Conservation (phyloP, 2,113 vertebrate species). For the Rafetus swinhoei region DNA sequence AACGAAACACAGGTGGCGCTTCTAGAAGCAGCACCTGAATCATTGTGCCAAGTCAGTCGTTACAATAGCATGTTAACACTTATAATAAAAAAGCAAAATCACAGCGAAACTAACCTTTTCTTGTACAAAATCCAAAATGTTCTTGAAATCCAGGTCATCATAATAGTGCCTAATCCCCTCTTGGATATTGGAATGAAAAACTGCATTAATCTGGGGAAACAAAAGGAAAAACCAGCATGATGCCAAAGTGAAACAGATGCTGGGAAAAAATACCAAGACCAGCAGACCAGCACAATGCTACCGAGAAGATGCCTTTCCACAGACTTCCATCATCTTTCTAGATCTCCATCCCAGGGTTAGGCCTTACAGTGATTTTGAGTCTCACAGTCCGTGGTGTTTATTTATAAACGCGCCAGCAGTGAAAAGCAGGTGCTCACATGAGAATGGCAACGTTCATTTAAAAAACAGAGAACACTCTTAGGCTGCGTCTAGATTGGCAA, state of each 20-base stretch:
- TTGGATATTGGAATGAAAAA: constrained; percentile 89
- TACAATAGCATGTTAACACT: background rate
- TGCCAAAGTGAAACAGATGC: fast-evolving
- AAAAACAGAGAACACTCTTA: background rate
- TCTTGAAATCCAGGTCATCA: constrained; percentile 93
- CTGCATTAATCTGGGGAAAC: constrained; percentile 78
- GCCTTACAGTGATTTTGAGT: background rate
- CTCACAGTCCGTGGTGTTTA: background rate
- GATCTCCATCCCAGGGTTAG: background rate
- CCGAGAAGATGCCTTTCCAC: background rate
- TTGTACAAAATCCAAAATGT: constrained; percentile 93
- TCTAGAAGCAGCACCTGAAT: background rate
- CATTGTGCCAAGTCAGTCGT: background rate
- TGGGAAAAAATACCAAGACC: fast-evolving
- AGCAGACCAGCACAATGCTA: background rate
- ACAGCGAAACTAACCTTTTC: constrained; percentile 79
- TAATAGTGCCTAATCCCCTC: constrained; percentile 93
- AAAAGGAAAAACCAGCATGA: fast-evolving
- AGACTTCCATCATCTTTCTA: background rate
- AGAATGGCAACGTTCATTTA: background rate
- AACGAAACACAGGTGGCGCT: background rate
- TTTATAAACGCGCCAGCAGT: background rate
- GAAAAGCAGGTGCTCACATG: background rate
- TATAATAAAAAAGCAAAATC: background rate
- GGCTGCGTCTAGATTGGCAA: too few species aligned